Percentiles rank a stretch among this genome's conserved stretches.
Conservation (phyloP, 1,140 invertebrate genomes). For the Dysdera silvatica region DNA sequence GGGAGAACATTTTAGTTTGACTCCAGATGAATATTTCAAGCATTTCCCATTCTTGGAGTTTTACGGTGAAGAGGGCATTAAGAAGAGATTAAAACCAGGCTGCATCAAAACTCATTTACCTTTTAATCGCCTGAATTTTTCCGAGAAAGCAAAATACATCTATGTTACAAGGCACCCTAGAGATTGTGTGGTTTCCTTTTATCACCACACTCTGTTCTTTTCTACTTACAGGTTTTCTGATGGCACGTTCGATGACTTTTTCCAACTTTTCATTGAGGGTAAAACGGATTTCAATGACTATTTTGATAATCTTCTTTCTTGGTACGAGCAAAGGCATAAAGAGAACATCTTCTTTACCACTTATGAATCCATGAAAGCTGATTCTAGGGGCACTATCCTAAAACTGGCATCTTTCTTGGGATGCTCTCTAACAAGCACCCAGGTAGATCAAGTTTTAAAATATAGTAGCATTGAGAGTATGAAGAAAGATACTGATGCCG, state of each 20-base stretch:
- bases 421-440: too few species aligned
- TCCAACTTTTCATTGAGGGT: conserved; percentile 23
- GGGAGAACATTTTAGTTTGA: not conserved
- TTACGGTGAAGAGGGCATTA: not conserved
- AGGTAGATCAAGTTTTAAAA: conserved; percentile 10
- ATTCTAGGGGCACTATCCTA: conserved; percentile 1
- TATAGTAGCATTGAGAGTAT: conserved; percentile 16
- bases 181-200: conserved; percentile 33
- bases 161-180: conserved; percentile 34
- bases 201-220: conserved; percentile 24
- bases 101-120: conserved; percentile 28
- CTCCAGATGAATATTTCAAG: not conserved
- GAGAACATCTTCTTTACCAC: conserved; percentile 36
- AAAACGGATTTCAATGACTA: conserved; percentile 19
- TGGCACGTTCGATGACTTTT: conserved; percentile 28
- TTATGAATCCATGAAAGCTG: conserved; percentile 29
- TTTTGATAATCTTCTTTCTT: conserved; percentile 28
- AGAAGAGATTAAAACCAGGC: not conserved
- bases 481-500: too few species aligned
- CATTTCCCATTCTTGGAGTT: conserved; percentile 11
- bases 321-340: conserved; percentile 24
- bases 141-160: conserved; percentile 31
- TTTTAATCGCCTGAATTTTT: conserved; percentile 10
- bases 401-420: conserved; percentile 42
- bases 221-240: not conserved